Base-by-base conservation (phyloP, 1,140 invertebrate genomes). In the Cyclina sinensis region DNA sequence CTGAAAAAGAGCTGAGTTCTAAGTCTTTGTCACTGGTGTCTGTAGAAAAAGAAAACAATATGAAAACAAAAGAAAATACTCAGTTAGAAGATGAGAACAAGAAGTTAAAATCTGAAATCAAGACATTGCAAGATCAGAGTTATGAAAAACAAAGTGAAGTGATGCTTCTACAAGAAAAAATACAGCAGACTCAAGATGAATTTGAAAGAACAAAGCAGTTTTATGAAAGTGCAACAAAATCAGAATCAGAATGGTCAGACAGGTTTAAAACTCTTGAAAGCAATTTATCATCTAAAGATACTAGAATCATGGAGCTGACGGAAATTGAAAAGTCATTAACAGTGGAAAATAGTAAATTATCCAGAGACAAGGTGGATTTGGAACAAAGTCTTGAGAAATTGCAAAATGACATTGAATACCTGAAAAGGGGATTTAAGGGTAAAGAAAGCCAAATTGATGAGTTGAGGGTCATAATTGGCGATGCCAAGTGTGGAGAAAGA, bases 101-200 rank as follows among this genome's bases (percentile, higher is more conserved):
- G 16, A 30, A 73, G 46, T 12, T 48, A n/a, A 82, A 46, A 57
- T 21, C 65, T n/a, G 51, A 88, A 21, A 46, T 74, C 18, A 83
- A 82, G 81, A 16, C 68, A n/a, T 4, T 57, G 21, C 80, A 82
- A 62, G 86, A 88, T 82, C 62, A 88, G 39, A 59, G 39, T 35
- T 83, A 88, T 82, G 80, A 82, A 59, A 88, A 88, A 39, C 78
- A 83, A 46, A 88, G 80, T 82, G 86, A 88, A 59, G 62, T 76
- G 16, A 39, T 82, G 21, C 12, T 82, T 12, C n/a, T 88, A 35
- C 81, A 88, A 46, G 86, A 88, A 32, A 88, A 82, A n/a, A 37
- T 74, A n/a, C 39, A 88, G 32, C 57, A 54, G 62, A 27, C 51
- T 57, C 62, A 76, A n/a, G 86, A 83, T 16, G 86, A 88, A 62